phyloP scores from a whole-genome alignment of 1,140 invertebrate genomes.

The Medauroidea extradentata region DNA sequence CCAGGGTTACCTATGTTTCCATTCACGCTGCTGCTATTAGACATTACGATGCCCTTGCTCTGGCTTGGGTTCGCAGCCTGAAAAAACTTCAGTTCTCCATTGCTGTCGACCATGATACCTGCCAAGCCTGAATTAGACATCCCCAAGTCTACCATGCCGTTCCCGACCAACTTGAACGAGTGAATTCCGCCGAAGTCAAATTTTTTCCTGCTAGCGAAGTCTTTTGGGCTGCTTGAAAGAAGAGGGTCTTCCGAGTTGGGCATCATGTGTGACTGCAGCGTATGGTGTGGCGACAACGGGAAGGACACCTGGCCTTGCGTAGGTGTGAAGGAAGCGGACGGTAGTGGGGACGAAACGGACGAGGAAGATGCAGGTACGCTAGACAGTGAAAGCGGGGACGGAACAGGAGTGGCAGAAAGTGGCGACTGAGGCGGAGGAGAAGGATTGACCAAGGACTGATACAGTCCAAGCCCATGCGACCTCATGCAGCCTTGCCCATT shows the following conservation, averaged over 20 bases:
- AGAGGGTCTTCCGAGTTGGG: constrained; percentile 79
- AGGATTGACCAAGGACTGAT: constrained; percentile 44
- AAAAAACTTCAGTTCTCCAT: constrained; percentile 60
- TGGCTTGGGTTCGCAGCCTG: constrained; percentile 42
- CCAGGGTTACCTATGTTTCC: not conserved
- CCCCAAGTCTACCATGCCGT: constrained; percentile 53
- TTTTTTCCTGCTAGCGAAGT: constrained; percentile 61
- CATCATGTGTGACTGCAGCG: constrained; percentile 70
- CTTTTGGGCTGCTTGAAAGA: constrained; percentile 73
- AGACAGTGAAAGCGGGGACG: constrained; percentile 49
- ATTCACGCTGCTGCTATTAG: not conserved
- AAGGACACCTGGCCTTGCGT: constrained; percentile 36
- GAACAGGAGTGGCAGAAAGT: constrained; percentile 54
- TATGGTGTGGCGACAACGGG: constrained; percentile 49
- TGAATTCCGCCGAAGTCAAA: constrained; percentile 54
- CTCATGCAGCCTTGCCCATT: not conserved
- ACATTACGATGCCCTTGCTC: not conserved
- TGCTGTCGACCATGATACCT: constrained; percentile 57
- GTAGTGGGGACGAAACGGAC: constrained; percentile 51
- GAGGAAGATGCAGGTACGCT: constrained; percentile 45
- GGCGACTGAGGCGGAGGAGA: constrained; percentile 58
- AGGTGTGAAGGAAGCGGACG: constrained; percentile 44
- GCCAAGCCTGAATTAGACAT: constrained; percentile 52
- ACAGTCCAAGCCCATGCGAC: not conserved
- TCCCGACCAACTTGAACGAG: constrained; percentile 52